Base-by-base conservation (phyloP, 2,797 vertebrate genomes). In the Ciconia nigra region DNA sequence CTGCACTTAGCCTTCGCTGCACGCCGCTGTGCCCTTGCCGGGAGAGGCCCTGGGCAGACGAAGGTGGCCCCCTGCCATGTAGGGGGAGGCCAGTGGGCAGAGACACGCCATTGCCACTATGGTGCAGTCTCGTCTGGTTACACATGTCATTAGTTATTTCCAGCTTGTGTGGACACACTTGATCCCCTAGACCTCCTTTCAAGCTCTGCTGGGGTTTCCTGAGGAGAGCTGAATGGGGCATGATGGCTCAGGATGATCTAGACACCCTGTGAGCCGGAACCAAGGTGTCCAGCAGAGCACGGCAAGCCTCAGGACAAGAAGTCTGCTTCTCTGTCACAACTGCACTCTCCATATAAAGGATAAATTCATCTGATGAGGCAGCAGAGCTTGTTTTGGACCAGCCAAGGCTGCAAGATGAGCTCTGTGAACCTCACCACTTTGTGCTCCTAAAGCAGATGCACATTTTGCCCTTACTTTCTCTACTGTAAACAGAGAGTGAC, bases 21-120 rank as follows among this genome's bases (percentile, higher is more conserved):
- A 33, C 0, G 0, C 8, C 2, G 1, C 71, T 80, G 67, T 2
- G 4, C 18, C 51, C 19, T 28, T 7, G 5, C 44, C 1, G 2
- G n/a, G 41, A 33, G 37, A 70, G 52, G 15, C 24, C 33, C 37
- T 42, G 47, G 21, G 8, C 39, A 39, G 54, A 25, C 1, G 4
- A n/a, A 47, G 52, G 11, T 21, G 31, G 12, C 26, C 29, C 25
- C 15, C 29, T 14, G 8, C 42, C 26, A 10, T 2, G 10, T 0
- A 41, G 24, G 4, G 5, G 19, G 16, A 63, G 10, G 22, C 28
- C 0, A 0, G 28, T 37, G 47, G 41, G n/a, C 63, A 90, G 44
- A 51, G 10, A 73, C 2, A 11, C 2, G 2, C 41, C 2, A 0
- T 59, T 57, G 46, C 59, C 39, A 35, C 47, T 6, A 33, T 3